Conservation (phyloP, 2,888 invertebrate species). For the Caenorhabditis zanzibari region DNA sequence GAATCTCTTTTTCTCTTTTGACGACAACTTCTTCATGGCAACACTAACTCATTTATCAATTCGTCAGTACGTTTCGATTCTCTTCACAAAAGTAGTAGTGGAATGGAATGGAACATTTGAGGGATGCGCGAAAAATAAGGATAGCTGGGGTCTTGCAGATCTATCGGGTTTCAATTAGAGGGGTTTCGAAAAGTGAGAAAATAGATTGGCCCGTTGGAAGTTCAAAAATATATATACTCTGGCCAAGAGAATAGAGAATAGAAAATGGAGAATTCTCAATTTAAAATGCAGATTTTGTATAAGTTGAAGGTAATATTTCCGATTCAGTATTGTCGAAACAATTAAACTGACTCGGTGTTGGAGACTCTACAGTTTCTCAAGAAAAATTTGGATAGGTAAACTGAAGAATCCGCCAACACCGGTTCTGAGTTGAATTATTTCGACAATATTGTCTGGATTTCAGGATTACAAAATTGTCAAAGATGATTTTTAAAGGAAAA, state of each 20-base stretch:
- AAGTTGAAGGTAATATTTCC: no score
- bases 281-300: neutral
- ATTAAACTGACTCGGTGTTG: no score
- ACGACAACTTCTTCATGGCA: conserved; percentile 38
- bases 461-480: no score
- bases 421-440: no score
- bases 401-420: no score
- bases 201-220: neutral
- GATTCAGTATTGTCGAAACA: no score
- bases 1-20: neutral
- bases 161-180: conserved; percentile 46
- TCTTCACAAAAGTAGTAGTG: neutral
- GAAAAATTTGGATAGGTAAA: no score
- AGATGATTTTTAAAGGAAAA: no score
- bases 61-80: conserved; percentile 31
- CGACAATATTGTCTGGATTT: no score
- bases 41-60: conserved; percentile 60
- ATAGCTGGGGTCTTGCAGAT: neutral
- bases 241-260: neutral
- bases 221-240: neutral
- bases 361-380: no score
- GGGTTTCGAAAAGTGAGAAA: conserved; percentile 23
- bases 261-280: neutral
- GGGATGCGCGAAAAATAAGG: conserved; percentile 33
- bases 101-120: neutral